Conservation (phyloP, 2,113 vertebrate species). For the Myrmophylax atrothorax region DNA sequence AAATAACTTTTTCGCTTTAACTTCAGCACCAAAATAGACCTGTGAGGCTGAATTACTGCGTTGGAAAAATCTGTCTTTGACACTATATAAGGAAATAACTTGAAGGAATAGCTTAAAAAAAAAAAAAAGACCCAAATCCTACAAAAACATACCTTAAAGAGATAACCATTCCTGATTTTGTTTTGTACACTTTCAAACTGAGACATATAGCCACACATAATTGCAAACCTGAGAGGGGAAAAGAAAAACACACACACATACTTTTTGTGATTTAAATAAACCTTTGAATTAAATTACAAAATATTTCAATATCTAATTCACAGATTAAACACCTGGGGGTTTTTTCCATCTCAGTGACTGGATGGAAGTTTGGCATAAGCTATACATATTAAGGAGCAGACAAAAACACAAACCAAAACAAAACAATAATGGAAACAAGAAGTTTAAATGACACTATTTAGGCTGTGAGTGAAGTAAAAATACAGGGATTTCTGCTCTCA, state of each 20-base stretch:
- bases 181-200: conserved; percentile 94
- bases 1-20: not conserved
- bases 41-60: not conserved
- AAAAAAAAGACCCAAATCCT: not conserved
- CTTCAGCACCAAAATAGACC: not conserved
- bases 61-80: conserved; percentile 4
- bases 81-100: conserved; percentile 31
- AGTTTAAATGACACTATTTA: not conserved
- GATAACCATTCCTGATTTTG: conserved; percentile 93
- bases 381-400: not conserved
- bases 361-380: not conserved
- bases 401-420: not conserved
- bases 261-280: conserved; percentile 62
- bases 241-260: conserved; percentile 70
- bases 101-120: conserved; percentile 31
- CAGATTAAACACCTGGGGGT: not conserved
- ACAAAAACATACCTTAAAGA: conserved; percentile 89
- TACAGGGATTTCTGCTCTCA: not conserved
- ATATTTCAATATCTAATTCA: conserved; percentile 41
- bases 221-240: conserved; percentile 85
- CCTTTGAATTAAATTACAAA: conserved; percentile 28
- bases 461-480: not conserved
- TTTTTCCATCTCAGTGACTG: not conserved
- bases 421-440: not conserved
- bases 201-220: conserved; percentile 92